Evolutionary conservation across 1,140 invertebrate species (phyloP).

Genomic region (Drosophila ananassae): DNA sequence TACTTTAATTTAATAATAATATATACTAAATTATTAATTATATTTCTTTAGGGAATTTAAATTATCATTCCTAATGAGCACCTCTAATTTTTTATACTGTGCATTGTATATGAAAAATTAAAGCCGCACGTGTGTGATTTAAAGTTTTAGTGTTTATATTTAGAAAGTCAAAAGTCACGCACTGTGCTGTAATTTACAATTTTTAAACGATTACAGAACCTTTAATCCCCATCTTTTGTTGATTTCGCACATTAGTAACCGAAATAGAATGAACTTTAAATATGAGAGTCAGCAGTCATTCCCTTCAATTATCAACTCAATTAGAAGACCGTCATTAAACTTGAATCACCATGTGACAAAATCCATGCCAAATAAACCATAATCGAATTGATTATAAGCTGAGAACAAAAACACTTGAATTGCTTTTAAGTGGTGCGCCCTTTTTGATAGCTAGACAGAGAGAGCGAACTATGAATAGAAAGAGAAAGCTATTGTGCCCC

Average conservation of each 20-base stretch:
- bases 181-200: not conserved
- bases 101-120: no score
- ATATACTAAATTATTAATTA: no score
- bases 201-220: not conserved
- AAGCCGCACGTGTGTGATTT: no score
- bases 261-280: not conserved
- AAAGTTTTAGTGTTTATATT: not conserved
- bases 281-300: not conserved
- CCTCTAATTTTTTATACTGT: not conserved
- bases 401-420: not conserved
- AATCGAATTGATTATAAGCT: conserved; percentile 2
- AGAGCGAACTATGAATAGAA: not conserved
- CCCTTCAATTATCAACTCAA: not conserved
- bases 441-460: conserved; percentile 18
- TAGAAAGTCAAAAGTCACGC: conserved; percentile 4
- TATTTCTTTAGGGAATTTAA: no score
- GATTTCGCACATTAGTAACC: conserved; percentile 1
- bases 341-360: conserved; percentile 14
- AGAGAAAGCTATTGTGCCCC: not conserved
- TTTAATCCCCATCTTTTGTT: not conserved
- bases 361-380: not conserved
- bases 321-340: not conserved
- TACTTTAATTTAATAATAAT: no score
- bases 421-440: conserved; percentile 12
- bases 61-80: not conserved